phyloP scores from a whole-genome alignment of 2,888 invertebrate genomes.

The Octonoba sinensis region DNA sequence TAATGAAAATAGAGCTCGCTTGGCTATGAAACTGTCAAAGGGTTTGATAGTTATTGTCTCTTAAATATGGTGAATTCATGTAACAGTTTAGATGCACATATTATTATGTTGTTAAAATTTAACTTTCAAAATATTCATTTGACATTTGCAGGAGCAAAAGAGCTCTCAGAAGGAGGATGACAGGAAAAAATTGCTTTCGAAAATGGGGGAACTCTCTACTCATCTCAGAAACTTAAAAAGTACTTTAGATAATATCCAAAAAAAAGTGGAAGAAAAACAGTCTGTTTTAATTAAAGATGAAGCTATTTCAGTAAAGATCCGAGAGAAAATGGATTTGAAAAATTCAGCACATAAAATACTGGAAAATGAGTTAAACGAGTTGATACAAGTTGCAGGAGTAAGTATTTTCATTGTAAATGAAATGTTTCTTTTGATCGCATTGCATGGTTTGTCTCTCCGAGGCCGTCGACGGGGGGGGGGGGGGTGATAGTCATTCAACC shows the following conservation, averaged over 20 bases:
- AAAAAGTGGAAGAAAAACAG: slow-evolving; percentile 31
- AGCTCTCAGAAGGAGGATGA: slow-evolving; percentile 50
- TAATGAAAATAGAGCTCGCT: no score
- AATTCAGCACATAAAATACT: slow-evolving; percentile 14
- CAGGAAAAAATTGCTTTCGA: slow-evolving; percentile 34
- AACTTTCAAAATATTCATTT: no score
- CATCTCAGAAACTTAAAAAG: slow-evolving; percentile 25
- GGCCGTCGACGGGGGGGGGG: no score
- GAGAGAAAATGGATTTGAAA: slow-evolving; percentile 34
- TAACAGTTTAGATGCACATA: no score
- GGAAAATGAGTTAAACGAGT: slow-evolving; percentile 36
- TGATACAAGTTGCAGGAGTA: slow-evolving; percentile 46
- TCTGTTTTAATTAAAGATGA: slow-evolving; percentile 31
- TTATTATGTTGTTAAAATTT: no score
- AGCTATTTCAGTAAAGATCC: slow-evolving; percentile 22
- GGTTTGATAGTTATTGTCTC: no score
- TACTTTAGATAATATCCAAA: slow-evolving; percentile 9
- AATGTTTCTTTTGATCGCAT: not conserved
- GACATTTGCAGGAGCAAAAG: slow-evolving; percentile 23
- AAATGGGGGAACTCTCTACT: slow-evolving; percentile 21
- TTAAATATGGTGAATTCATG: no score
- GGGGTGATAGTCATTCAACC: no score
- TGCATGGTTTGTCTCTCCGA: not conserved
- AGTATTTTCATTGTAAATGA: slow-evolving; percentile 1
- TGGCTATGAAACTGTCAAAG: no score